Conservation (phyloP, 1,140 invertebrate species). For the Nasonia giraulti region DNA sequence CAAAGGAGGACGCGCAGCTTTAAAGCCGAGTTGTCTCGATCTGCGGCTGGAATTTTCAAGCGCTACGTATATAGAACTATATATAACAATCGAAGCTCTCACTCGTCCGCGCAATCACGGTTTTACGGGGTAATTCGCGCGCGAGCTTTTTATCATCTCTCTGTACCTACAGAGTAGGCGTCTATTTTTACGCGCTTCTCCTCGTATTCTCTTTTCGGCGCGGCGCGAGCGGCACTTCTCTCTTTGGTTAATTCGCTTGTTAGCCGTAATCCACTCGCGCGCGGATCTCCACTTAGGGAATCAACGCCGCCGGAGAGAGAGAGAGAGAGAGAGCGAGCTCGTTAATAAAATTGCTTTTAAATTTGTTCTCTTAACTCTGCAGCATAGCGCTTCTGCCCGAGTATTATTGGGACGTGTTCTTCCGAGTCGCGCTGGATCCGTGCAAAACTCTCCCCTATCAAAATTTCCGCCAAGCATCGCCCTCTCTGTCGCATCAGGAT, state of each 20-base stretch:
- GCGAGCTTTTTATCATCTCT: no score
- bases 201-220: neutral
- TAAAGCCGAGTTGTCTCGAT: no score
- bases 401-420: no score
- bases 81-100: no score
- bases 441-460: no score
- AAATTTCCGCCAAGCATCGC: neutral
- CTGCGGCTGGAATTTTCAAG: no score
- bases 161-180: neutral
- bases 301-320: neutral
- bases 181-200: neutral
- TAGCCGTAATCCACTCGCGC: neutral
- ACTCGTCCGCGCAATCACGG: no score
- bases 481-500: neutral
- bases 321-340: neutral
- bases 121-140: no score
- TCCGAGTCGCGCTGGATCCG: no score
- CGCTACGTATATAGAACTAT: no score
- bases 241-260: neutral
- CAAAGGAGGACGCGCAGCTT: neutral
- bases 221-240: neutral
- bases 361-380: neutral
- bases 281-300: neutral
- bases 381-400: no score
- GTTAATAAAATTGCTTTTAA: slow-evolving; percentile 1